Conservation (phyloP, 92 coral and sea anemone species). For the Phenganax marumi region DNA sequence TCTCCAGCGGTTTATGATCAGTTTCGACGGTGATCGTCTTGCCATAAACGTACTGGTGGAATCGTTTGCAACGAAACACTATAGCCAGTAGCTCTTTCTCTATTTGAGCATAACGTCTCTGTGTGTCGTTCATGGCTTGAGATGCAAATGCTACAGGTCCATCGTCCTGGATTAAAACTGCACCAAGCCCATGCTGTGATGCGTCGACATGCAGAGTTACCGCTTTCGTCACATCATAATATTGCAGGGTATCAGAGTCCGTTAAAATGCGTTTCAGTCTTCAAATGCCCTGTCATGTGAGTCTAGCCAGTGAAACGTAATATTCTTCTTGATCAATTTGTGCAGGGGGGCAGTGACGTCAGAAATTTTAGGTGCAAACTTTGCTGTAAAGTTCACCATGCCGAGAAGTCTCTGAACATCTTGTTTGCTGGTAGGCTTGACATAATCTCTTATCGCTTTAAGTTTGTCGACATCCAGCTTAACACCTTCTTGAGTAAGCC, state of each 20-base stretch:
- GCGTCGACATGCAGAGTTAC: slow-evolving; percentile 27
- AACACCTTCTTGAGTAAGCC: too few relatives aligned
- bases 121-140: slow-evolving; percentile 21
- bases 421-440: slow-evolving; percentile 58
- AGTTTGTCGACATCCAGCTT: too few relatives aligned
- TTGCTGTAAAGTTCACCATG: slow-evolving; percentile 60
- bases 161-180: slow-evolving; percentile 16
- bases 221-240: slow-evolving; percentile 47
- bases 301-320: slow-evolving; percentile 58
- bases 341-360: slow-evolving; percentile 48
- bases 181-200: slow-evolving; percentile 26
- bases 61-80: slow-evolving; percentile 14
- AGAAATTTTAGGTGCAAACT: slow-evolving; percentile 53
- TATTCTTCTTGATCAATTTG: slow-evolving; percentile 49
- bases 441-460: slow-evolving; percentile 33
- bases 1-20: slow-evolving; percentile 25
- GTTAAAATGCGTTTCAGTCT: slow-evolving; percentile 49
- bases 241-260: slow-evolving; percentile 43
- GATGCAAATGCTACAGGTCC: slow-evolving; percentile 24
- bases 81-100: slow-evolving; percentile 32
- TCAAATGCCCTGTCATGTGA: slow-evolving; percentile 55
- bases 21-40: slow-evolving; percentile 20
- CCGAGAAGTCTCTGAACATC: slow-evolving; percentile 51
- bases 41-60: slow-evolving; percentile 30
- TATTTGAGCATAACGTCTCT: slow-evolving; percentile 17